These are phyloP conservation scores for Pangasius djambal DNA, from an alignment of 2,797 vertebrate genomes.

Conservation along the genomic window DNA sequence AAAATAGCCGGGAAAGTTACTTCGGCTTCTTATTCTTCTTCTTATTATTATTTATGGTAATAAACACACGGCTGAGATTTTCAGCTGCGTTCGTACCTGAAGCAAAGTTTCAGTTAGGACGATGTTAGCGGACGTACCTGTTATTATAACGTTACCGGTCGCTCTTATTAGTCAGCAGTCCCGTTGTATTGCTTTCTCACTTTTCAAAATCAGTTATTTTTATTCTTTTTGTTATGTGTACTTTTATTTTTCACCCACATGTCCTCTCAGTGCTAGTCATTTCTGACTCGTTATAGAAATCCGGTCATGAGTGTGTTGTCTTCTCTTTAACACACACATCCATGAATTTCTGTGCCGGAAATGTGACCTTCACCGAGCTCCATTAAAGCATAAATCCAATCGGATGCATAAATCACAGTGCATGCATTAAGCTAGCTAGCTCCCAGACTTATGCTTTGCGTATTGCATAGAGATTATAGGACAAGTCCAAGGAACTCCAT, in stretches of 20 bases:
- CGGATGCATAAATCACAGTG: constrained; percentile 11
- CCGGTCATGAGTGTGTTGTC: background rate
- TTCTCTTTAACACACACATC: background rate
- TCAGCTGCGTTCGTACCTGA: background rate
- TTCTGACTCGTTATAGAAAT: background rate
- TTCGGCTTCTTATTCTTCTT: no score
- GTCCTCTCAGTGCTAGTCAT: background rate
- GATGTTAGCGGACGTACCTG: background rate
- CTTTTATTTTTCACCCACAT: background rate
- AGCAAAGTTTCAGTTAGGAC: background rate
- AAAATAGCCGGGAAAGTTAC: no score
- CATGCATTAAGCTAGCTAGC: background rate
- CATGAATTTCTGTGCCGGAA: constrained; percentile 1
- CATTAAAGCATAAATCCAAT: constrained; percentile 10
- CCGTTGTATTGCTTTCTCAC: background rate
- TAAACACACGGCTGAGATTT: no score
- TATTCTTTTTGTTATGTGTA: background rate
- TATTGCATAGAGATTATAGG: background rate
- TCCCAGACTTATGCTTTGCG: background rate
- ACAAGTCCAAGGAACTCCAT: background rate
- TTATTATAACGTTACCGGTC: background rate
- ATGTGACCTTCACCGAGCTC: constrained; percentile 3
- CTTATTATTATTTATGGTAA: no score
- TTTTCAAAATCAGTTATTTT: background rate
- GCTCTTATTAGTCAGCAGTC: background rate